These are phyloP conservation scores for Drosophila dunni DNA, from an alignment of 1,140 invertebrate species.

Conservation along the genomic window DNA sequence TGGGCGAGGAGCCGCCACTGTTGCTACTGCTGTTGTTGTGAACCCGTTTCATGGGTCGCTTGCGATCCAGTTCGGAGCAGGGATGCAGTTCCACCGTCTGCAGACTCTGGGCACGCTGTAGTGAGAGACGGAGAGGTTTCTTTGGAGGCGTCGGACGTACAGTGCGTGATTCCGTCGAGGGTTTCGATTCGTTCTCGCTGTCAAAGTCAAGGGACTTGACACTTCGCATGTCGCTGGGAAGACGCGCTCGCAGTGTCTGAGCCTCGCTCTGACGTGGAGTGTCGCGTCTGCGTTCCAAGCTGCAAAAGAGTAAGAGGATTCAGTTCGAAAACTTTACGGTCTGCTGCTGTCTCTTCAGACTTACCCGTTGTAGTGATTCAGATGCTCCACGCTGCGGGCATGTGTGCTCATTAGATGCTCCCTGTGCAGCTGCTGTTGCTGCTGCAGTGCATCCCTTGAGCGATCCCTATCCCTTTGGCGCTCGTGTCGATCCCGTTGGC, in stretches of 20 bases:
- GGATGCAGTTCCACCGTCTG: constrained; percentile 88
- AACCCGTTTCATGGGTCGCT: constrained; percentile 77
- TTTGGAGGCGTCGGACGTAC: constrained; percentile 91
- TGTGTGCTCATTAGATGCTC: constrained; percentile 69
- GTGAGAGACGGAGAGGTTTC: constrained; percentile 92
- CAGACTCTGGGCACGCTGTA: constrained; percentile 91
- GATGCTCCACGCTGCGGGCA: constrained; percentile 80
- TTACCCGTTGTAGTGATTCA: constrained; percentile 81
- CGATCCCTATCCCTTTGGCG: constrained; percentile 56
- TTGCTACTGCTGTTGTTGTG: constrained; percentile 72
- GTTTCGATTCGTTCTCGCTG: constrained; percentile 78
- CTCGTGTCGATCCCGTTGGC: constrained; percentile 70
- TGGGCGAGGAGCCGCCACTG: constrained; percentile 44
- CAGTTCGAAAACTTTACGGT: neutral
- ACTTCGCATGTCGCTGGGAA: constrained; percentile 86
- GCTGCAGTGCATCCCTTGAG: constrained; percentile 63
- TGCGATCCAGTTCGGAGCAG: constrained; percentile 62
- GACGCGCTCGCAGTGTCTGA: constrained; percentile 67
- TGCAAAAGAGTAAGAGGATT: constrained; percentile 9
- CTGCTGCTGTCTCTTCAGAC: constrained; percentile 6
- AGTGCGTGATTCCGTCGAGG: constrained; percentile 85
- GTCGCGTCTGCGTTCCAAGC: constrained; percentile 70
- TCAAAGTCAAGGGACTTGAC: constrained; percentile 89
- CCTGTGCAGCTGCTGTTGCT: constrained; percentile 67
- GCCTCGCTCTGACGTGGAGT: constrained; percentile 57